Evolutionary conservation across 2,113 vertebrate species (phyloP).

Genomic region (Limnothrissa miodon): DNA sequence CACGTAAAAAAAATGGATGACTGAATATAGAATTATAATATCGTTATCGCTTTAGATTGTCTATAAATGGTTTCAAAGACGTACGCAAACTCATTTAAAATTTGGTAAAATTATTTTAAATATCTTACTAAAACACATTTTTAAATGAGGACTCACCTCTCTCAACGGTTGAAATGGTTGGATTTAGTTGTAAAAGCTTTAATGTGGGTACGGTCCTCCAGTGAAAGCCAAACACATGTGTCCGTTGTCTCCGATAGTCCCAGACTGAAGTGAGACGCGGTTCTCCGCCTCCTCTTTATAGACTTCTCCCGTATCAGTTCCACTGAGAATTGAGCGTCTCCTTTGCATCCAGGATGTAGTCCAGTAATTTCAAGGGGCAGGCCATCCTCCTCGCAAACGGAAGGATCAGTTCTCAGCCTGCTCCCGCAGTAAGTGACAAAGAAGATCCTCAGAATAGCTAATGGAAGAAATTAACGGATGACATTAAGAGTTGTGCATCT

Average conservation of each 20-base stretch:
- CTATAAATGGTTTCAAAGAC: not conserved
- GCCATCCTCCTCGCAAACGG: not conserved
- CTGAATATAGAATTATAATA: not conserved
- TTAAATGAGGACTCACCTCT: not conserved
- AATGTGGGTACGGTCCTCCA: not conserved
- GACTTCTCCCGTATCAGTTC: constrained; percentile 45
- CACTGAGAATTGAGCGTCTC: constrained; percentile 33
- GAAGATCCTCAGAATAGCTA: not conserved
- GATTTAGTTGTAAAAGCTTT: not conserved
- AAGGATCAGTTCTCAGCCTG: not conserved
- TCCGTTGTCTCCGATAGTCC: constrained; percentile 5
- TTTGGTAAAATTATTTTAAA: not conserved
- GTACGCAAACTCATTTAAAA: too few species aligned
- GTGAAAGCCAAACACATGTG: not conserved
- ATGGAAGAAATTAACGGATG: not conserved
- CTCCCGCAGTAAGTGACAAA: not conserved
- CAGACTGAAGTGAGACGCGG: constrained; percentile 33
- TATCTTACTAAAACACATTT: not conserved
- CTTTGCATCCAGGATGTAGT: constrained; percentile 9
- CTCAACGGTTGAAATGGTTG: not conserved
- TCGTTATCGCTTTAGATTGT: not conserved
- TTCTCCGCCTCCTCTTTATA: constrained; percentile 38
- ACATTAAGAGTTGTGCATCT: not conserved
- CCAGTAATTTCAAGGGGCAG: constrained; percentile 17
- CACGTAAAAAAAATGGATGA: not conserved